phyloP scores from a whole-genome alignment of 2,888 invertebrate genomes.

The Escarpia spicata region DNA sequence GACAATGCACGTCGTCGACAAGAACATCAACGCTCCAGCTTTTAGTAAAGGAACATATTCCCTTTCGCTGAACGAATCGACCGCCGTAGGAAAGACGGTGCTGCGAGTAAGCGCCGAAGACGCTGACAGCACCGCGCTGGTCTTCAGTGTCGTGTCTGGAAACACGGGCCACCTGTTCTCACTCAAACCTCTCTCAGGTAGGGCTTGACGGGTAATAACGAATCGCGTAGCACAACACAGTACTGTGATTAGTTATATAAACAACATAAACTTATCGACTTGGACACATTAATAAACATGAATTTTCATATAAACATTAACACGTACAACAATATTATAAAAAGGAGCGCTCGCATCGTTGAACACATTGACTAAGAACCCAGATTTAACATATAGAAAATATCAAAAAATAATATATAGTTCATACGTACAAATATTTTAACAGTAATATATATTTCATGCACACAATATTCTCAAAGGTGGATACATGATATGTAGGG shows the following conservation, averaged over 20 bases:
- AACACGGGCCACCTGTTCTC: conserved; percentile 26
- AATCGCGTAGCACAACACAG: not conserved
- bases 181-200: conserved; percentile 24
- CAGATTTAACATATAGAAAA: too few relatives aligned
- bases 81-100: conserved; percentile 40
- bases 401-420: too few relatives aligned
- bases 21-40: not conserved
- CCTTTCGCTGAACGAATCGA: conserved; percentile 42
- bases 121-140: conserved; percentile 20
- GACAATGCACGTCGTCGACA: not conserved
- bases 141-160: conserved; percentile 24
- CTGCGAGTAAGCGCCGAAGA: conserved; percentile 22
- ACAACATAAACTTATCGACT: not conserved
- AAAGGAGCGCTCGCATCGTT: too few relatives aligned
- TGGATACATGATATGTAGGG: too few relatives aligned
- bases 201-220: not conserved
- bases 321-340: too few relatives aligned
- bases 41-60: not conserved
- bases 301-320: not conserved
- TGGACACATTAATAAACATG: not conserved
- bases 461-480: too few relatives aligned
- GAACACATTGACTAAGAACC: too few relatives aligned
- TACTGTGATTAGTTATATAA: not conserved
- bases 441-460: too few relatives aligned
- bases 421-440: too few relatives aligned